Evolutionary conservation across 2,888 invertebrate species (phyloP).

Genomic region (Bombylius discolor): DNA sequence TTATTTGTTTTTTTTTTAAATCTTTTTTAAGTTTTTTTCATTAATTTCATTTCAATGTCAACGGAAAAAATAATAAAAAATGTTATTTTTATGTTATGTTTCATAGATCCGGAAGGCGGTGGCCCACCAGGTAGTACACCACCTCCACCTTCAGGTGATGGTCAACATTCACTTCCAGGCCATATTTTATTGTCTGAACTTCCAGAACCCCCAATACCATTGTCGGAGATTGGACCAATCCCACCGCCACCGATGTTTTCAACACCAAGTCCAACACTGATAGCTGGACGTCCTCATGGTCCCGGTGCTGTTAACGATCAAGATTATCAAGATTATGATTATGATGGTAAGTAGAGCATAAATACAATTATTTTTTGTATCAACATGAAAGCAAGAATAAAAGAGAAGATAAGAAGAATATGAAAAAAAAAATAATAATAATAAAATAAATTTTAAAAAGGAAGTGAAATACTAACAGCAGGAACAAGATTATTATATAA

Average conservation of each 20-base stretch:
- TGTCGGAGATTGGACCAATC: conserved; percentile 86
- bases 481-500: too few species aligned
- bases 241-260: conserved; percentile 94
- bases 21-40: background rate
- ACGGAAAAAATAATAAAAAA: background rate
- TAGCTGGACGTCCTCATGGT: conserved; percentile 41
- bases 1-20: background rate
- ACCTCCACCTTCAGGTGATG: conserved; percentile 30
- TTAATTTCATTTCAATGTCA: background rate
- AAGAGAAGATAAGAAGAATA: background rate
- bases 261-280: conserved; percentile 63
- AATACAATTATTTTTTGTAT: background rate
- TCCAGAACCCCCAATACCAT: conserved; percentile 82
- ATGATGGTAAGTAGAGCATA: conserved; percentile 43
- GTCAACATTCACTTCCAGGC: conserved; percentile 32
- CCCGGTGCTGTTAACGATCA: conserved; percentile 35
- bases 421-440: background rate
- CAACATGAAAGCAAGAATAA: background rate
- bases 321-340: conserved; percentile 46
- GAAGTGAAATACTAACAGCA: too few species aligned
- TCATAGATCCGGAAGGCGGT: conserved; percentile 45
- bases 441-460: too few species aligned
- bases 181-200: conserved; percentile 69
- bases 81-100: conserved; percentile 2
- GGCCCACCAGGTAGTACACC: conserved; percentile 35